These are phyloP conservation scores for Drosophila emarginata DNA, from an alignment of 2,888 invertebrate species.

Conservation along the genomic window DNA sequence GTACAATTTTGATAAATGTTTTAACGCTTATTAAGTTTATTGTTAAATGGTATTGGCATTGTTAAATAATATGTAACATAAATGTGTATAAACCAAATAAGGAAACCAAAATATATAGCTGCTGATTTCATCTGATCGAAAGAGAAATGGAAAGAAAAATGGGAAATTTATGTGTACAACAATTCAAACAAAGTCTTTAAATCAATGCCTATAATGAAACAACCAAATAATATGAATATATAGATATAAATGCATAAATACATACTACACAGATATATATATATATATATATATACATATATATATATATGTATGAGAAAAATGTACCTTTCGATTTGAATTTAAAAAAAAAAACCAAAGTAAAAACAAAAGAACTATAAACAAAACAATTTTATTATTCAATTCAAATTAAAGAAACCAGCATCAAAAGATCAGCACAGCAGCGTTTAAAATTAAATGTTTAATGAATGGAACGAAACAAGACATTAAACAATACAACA, in stretches of 20 bases:
- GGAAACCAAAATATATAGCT: constrained; percentile 7
- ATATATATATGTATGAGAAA: constrained; percentile 31
- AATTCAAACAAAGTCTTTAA: constrained; percentile 8
- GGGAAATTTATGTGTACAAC: neutral
- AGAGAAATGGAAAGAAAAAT: neutral
- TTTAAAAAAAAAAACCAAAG: neutral
- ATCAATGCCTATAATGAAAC: constrained; percentile 8
- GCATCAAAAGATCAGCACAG: constrained; percentile 4
- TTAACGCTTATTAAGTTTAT: constrained; percentile 59
- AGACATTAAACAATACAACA: neutral
- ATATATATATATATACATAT: constrained; percentile 4
- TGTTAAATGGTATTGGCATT: constrained; percentile 41
- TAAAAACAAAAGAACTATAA: neutral
- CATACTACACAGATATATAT: constrained; percentile 6
- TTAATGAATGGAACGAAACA: neutral
- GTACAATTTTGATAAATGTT: constrained; percentile 29
- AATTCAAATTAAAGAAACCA: neutral
- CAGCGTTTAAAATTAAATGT: constrained; percentile 1
- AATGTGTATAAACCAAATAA: constrained; percentile 20
- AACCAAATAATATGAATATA: constrained; percentile 6
- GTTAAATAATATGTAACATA: constrained; percentile 29
- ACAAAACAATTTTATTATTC: neutral
- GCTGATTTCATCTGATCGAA: neutral
- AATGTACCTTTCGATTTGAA: constrained; percentile 52
- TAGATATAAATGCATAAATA: constrained; percentile 9